Base-by-base conservation (phyloP, 2,797 vertebrate species). In the Valencia hispanica region DNA sequence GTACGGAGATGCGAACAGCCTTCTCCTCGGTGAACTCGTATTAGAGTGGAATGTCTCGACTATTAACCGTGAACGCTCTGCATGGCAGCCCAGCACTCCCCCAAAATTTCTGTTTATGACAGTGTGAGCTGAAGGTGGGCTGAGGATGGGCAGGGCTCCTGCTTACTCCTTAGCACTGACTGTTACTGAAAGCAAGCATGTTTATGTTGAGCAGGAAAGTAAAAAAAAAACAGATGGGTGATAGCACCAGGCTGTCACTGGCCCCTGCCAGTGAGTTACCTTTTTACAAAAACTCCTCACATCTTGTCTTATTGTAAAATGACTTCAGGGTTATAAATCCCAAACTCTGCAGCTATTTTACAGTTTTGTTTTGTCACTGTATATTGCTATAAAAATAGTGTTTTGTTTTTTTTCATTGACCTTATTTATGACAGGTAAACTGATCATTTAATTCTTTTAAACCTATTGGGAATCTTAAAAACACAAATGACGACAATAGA, bases 171-270 rank as follows among this genome's bases (percentile, higher is more conserved):
- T 92, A 94, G 96, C 94, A 96, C 95, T 84, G 95, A 87, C 95
- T 96, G 96, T 97, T 96, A 96, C 96, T 92, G 94, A 90, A 90
- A 94, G 85, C 86, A 72, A 69, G n/a, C 75, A 85, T 96, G 94
- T 96, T 97, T 96, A 95, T 89, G 93, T 90, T 93, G 93, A 81
- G 81, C 87, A 87, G 81, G 82, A 82, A 91, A 93, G 85, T 59
- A 94, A 90, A 91, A 92, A 95, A 90, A 91, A 93, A 96, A 89
- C 91, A 92, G 83, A 83, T 91, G 83, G 82, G 93, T 93, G 94
- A 95, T 95, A 96, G 95, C 94, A 89, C 87, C 84, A 82, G 91
- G 84, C 90, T 89, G 84, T 79, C 90, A 81, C 84, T 77, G 80
- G 80, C 84, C 87, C 83, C 80, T 75, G 71, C 68, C 65, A 17